phyloP scores from a whole-genome alignment of 2,888 invertebrate species.

The Malachius bipustulatus region DNA sequence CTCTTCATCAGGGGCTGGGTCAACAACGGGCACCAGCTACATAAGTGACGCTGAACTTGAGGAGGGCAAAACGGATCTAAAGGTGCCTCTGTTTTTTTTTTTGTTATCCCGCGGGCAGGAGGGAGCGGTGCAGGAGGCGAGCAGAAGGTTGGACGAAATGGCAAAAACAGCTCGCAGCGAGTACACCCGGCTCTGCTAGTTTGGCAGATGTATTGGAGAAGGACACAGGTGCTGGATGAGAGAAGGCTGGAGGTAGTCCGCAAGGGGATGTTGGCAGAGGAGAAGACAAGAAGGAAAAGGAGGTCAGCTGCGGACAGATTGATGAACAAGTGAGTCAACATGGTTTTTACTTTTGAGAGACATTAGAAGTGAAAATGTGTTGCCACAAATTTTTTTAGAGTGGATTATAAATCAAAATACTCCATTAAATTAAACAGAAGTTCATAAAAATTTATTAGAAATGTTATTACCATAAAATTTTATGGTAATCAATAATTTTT shows the following conservation, averaged over 20 bases:
- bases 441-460: too few species aligned
- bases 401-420: too few species aligned
- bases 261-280: slow-evolving; percentile 32
- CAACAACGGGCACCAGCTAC: too few species aligned
- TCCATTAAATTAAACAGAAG: too few species aligned
- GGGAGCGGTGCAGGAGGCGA: slow-evolving; percentile 43
- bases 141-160: slow-evolving; percentile 36
- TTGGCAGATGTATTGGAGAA: slow-evolving; percentile 23
- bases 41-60: slow-evolving; percentile 44
- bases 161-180: slow-evolving; percentile 49
- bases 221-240: slow-evolving; percentile 19
- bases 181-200: slow-evolving; percentile 45
- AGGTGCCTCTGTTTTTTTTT: slow-evolving; percentile 88
- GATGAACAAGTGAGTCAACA: slow-evolving; percentile 33
- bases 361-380: too few species aligned
- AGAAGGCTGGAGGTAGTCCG: slow-evolving; percentile 31
- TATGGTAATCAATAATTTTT: too few species aligned
- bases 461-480: too few species aligned
- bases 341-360: too few species aligned
- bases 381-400: too few species aligned
- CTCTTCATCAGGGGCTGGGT: too few species aligned
- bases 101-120: slow-evolving; percentile 76
- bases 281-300: slow-evolving; percentile 29
- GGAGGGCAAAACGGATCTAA: slow-evolving; percentile 40
- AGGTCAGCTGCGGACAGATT: slow-evolving; percentile 15